Base-by-base conservation (phyloP, 1,140 invertebrate species). In the Hylaeus anthracinus region DNA sequence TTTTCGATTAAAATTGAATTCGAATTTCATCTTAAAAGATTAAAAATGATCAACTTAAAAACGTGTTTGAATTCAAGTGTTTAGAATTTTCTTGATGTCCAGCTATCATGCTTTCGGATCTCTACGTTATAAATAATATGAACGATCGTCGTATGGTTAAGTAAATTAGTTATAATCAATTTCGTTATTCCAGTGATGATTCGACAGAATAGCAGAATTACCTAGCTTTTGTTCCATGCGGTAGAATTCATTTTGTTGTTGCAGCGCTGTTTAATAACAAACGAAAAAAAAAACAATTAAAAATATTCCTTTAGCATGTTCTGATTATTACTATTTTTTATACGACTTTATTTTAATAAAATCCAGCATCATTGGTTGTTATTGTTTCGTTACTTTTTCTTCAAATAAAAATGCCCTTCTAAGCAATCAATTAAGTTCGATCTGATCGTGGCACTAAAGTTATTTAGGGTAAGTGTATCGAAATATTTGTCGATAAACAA, bases 101-200 rank as follows among this genome's bases (percentile, higher is more conserved):
- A 2, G 8, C 37, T 5, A 70, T 75, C 76, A 61, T 84, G 60
- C 65, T 41, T 41, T 53, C 14, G 43, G 63, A 48, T 74, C 55
- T 71, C n/a, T 75, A 84, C 60, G 10, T 84, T 84, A 64, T 53
- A 48, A 58, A 3, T 55, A 43, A 39, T 58, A 53, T 26, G 26
- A 76, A 67, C 65, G 5, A 64, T 65, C 41, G 73, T 51, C 65
- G 37, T 15, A 51, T 3, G 4, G 14, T 56, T 15, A 10, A 5
- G 5, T 41, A 39, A 76, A 66, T 41, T 82, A 86, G 61, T 79
- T 82, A 53, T 79, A 64, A 37, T 55, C 0, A 39, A 72, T 72
- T 53, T 14, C 10, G 10, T 51, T 37, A 43, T 53, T 26, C 75
- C 72, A 79, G 37, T 6, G 26, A 48, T 72, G 65, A 8, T 74